phyloP scores from a whole-genome alignment of 2,888 invertebrate species.

The Belgica antarctica region DNA sequence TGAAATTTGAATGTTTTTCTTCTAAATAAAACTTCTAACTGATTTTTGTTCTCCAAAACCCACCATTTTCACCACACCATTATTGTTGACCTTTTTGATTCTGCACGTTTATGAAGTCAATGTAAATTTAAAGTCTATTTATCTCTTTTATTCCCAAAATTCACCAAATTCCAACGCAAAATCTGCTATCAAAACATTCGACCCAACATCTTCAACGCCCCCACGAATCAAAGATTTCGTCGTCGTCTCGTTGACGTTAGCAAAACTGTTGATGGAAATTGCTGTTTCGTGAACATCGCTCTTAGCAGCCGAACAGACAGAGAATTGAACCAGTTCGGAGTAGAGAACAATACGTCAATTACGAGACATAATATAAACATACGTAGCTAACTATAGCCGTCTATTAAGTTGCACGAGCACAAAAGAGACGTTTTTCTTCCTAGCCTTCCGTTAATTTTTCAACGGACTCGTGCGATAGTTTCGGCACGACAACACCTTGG shows the following conservation, averaged over 20 bases:
- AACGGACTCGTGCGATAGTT: no score
- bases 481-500: no score
- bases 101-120: no score
- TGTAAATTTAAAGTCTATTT: no score
- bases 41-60: no score
- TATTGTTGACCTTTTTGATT: no score
- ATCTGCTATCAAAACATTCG: constrained; percentile 5
- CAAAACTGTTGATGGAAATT: constrained; percentile 19
- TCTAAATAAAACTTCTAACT: no score
- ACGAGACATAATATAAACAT: constrained; percentile 28
- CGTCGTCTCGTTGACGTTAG: not conserved
- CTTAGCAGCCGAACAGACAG: not conserved
- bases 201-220: not conserved
- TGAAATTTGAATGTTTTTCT: no score
- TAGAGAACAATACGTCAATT: constrained; percentile 31
- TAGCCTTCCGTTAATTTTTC: no score
- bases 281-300: constrained; percentile 1
- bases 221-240: not conserved
- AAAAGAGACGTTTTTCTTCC: not conserved
- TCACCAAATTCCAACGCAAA: not conserved
- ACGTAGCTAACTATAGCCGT: constrained; percentile 6
- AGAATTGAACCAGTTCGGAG: not conserved
- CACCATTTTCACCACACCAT: no score
- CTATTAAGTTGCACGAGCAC: not conserved
- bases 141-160: not conserved